Evolutionary conservation across 1,140 invertebrate species (phyloP), one percentile per base, ranked within the genome.

Genomic region (Neomicropteryx cornuta): DNA sequence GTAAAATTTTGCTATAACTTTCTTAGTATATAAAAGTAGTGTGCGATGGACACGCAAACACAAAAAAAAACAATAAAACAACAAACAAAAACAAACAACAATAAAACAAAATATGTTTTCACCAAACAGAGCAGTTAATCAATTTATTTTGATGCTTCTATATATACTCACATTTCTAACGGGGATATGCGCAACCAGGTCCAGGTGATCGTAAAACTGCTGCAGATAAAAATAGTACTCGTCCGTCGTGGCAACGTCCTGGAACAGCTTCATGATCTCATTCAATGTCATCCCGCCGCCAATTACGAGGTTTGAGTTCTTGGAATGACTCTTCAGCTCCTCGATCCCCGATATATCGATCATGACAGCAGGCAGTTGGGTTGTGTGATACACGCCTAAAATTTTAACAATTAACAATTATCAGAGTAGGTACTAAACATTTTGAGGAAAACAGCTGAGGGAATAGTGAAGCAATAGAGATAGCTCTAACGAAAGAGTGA

Each of bases 121-220:
- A n/a, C n/a, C n/a, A n/a, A n/a, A n/a, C n/a, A n/a, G n/a, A n/a
- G n/a, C n/a, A n/a, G n/a, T 16, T 8, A 5, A n/a, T 8, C 6
- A 32, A 32, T 32, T 24, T 24, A 24, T 14, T 33, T 11, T 18
- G 20, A 6, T 18, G 18, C 11, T 17, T 14, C n/a, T 17, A 19
- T 34, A 34, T 34, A 36, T 44, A 68, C 68, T 63, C 57, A 81
- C 77, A 58, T 83, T 83, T 58, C 77, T 61, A 8, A 84, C 70
- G 3, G 79, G 71, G 22, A 79, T 71, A 50, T 74, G 76, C 3
- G 78, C 80, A 17, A 83, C 71, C 24, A 79, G 53, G 49, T 79
- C 72, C 13, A 83, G 62, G 51, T 83, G 80, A 39, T 75, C 60
- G 16, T 69, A 73, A 11, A 81, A 50, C 21, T 67, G 60, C 14